Conservation (phyloP, 1,140 invertebrate genomes). For the Frieseomelitta varia region DNA sequence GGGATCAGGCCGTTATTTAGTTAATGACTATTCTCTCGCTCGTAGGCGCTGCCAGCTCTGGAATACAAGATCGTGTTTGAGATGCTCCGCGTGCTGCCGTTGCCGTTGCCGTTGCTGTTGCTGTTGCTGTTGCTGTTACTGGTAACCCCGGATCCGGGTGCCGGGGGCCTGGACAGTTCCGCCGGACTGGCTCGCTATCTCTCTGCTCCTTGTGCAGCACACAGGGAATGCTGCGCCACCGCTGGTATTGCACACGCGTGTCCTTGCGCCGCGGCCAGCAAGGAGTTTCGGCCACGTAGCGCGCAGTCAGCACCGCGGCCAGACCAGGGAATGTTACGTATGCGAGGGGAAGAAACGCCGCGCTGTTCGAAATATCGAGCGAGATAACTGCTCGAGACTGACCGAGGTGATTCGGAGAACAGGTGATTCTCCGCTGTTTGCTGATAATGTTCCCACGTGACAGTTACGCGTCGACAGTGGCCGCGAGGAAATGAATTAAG, state of each 20-base stretch:
- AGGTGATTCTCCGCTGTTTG: no score
- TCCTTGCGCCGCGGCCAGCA: slow-evolving; percentile 30
- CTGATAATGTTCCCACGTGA: no score
- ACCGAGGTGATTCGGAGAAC: no score
- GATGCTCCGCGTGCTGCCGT: slow-evolving; percentile 75
- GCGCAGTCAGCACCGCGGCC: slow-evolving; percentile 34
- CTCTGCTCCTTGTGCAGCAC: slow-evolving; percentile 1
- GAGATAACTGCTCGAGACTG: no score
- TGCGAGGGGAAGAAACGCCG: neutral
- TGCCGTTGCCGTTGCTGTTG: slow-evolving; percentile 50
- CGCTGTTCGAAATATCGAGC: neutral
- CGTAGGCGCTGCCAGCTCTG: slow-evolving; percentile 71
- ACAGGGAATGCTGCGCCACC: slow-evolving; percentile 39
- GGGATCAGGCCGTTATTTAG: slow-evolving; percentile 75
- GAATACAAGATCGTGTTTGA: slow-evolving; percentile 81
- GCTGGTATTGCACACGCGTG: slow-evolving; percentile 50
- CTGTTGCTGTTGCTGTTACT: no score
- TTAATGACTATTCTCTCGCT: slow-evolving; percentile 80
- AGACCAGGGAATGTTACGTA: slow-evolving; percentile 43
- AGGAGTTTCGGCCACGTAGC: slow-evolving; percentile 48
- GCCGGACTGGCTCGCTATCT: slow-evolving; percentile 54
- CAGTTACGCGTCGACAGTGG: no score
- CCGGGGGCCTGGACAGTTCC: slow-evolving; percentile 57
- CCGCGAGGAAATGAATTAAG: no score
- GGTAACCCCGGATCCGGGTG: slow-evolving; percentile 74